Evolutionary conservation across 1,140 invertebrate genomes (phyloP), one percentile per base, ranked within the genome.

Genomic region (Diploscapter pachys): DNA sequence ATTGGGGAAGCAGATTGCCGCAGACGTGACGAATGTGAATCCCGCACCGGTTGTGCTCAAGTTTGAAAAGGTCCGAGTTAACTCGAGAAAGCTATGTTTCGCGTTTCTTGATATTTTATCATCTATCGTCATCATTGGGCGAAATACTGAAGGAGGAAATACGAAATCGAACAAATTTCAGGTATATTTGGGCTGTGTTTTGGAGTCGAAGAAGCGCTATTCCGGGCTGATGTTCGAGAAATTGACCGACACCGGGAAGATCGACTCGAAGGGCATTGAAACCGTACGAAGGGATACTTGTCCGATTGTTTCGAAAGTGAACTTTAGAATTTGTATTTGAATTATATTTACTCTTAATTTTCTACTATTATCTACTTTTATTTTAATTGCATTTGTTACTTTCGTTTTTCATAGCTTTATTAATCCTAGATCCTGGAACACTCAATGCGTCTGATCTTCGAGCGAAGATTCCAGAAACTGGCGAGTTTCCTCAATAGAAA

Each of bases 181-280:
- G 71, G 71, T 72, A 4, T 76, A 76, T 51, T 67, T 50, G 11
- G 75, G 75, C 51, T 76, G 75, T 53, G 75, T 76, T 53, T 55
- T 76, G 52, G 68, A 76, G 48, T 96, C 95, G 0, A 99, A 99
- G 87, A 99, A 99, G 86, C 89, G 96, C 48, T 99, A 99, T 86
- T 95, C 96, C 63, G 96, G 96, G n/a, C 96, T 92, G 85, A 95
- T 94, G 91, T 99, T 95, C 85, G 96, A 99, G 87, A 92, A 89
- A 73, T 85, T 89, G 5, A 91, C 94, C 53, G 94, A 98, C 86
- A 88, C 90, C 79, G 90, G 95, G 0, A 89, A 91, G 4, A 98
- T 93, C 87, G 92, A 97, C 85, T 96, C 95, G 0, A 99, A 99
- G 88, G 97, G 97, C 4, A 98, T 99, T 78, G 97, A 99, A 88